Evolutionary conservation across 1,140 invertebrate genomes (phyloP).

Genomic region (Ctenoplectra terminalis): DNA sequence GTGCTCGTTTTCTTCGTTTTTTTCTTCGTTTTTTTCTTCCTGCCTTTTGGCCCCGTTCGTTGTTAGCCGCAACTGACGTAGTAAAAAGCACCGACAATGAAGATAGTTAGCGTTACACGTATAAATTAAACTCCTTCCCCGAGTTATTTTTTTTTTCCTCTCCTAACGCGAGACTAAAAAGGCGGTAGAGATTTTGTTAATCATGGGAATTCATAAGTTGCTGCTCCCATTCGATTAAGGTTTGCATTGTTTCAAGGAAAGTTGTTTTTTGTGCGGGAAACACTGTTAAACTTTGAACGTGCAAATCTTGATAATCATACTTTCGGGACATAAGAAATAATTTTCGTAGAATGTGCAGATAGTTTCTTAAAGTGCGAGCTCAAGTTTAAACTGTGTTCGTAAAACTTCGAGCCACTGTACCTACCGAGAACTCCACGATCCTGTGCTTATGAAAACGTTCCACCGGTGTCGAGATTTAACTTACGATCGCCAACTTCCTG

Average conservation of each 20-base stretch:
- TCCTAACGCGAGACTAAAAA: neutral
- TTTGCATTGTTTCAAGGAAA: too few relatives aligned
- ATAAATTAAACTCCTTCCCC: slow-evolving; percentile 5
- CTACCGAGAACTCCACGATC: neutral
- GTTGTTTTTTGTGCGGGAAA: too few relatives aligned
- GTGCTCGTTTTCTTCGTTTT: neutral
- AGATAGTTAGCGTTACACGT: slow-evolving; percentile 19
- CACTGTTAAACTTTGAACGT: neutral
- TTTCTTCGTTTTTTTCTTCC: neutral
- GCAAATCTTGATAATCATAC: neutral
- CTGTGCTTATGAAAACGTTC: neutral
- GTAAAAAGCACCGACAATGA: slow-evolving; percentile 38
- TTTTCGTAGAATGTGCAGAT: neutral
- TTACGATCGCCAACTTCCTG: too few relatives aligned
- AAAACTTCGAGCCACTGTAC: neutral
- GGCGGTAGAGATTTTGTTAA: slow-evolving; percentile 13
- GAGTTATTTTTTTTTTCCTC: neutral
- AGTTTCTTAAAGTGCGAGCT: neutral
- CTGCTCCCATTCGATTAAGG: neutral
- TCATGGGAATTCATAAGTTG: neutral
- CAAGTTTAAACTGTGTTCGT: neutral
- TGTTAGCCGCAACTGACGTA: slow-evolving; percentile 35
- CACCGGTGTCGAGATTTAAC: too few relatives aligned
- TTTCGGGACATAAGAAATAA: neutral
- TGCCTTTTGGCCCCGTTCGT: slow-evolving; percentile 8